These are phyloP conservation scores for Polypedilum vanderplanki DNA, from an alignment of 1,140 invertebrate species.

Conservation along the genomic window DNA sequence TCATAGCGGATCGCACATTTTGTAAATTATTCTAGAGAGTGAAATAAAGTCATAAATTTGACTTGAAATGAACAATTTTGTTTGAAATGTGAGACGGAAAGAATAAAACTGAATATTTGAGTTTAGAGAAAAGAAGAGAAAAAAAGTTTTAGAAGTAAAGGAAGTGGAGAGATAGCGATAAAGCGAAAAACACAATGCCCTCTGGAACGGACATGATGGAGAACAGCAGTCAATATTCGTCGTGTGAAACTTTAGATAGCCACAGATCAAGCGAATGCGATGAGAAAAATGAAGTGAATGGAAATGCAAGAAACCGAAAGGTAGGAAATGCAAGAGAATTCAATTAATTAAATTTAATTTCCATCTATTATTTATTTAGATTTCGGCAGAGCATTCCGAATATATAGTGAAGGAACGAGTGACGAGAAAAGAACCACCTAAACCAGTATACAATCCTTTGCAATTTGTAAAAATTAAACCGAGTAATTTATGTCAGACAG, in stretches of 20 bases:
- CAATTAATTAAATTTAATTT: slow-evolving; percentile 29
- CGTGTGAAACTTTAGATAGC: slow-evolving; percentile 22
- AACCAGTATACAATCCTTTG: slow-evolving; percentile 74
- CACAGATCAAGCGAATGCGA: background rate
- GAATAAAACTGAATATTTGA: background rate
- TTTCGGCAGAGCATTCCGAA: slow-evolving; percentile 41
- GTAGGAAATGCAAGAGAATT: background rate
- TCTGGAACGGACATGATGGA: slow-evolving; percentile 23
- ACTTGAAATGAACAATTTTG: background rate
- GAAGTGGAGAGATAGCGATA: slow-evolving; percentile 2
- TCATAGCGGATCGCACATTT: background rate
- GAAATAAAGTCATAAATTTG: background rate
- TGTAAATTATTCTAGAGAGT: slow-evolving; percentile 1
- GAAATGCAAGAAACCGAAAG: slow-evolving; percentile 7
- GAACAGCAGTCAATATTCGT: slow-evolving; percentile 23
- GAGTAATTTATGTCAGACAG: slow-evolving; percentile 73
- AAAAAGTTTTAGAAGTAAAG: background rate
- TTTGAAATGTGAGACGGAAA: background rate
- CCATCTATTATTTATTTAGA: slow-evolving; percentile 38
- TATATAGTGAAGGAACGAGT: slow-evolving; percentile 45
- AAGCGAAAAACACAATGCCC: background rate
- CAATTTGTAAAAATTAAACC: slow-evolving; percentile 84
- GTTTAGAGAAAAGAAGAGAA: background rate
- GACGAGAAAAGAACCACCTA: slow-evolving; percentile 56
- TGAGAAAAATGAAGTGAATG: slow-evolving; percentile 12